Evolutionary conservation across 2,113 vertebrate species (phyloP).

Genomic region (Odontophorus gujanensis): DNA sequence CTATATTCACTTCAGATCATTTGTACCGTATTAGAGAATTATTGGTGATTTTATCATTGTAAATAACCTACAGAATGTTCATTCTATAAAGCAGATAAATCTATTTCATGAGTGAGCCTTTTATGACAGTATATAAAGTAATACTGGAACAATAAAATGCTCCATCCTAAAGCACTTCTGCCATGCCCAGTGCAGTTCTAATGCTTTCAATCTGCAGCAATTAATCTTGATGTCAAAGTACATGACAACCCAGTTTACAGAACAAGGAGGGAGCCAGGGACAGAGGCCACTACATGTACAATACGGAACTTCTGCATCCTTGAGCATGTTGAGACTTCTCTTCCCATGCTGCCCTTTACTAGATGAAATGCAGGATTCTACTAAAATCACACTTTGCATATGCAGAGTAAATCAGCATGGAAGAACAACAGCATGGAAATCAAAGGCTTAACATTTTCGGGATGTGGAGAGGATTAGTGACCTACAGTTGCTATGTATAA

Average conservation of each 20-base stretch:
- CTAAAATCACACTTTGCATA: neutral
- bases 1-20: neutral
- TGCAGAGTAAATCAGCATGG: neutral
- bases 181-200: neutral
- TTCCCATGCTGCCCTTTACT: neutral
- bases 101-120: neutral
- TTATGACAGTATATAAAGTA: neutral
- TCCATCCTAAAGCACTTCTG: neutral
- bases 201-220: neutral
- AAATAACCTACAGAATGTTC: neutral
- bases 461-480: constrained; percentile 56
- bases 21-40: neutral
- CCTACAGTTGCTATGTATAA: constrained; percentile 49
- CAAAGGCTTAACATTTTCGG: constrained; percentile 47
- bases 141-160: neutral
- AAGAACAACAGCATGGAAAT: constrained; percentile 29
- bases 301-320: neutral
- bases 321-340: neutral
- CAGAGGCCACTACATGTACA: neutral
- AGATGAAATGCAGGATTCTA: neutral
- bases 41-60: neutral
- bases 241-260: neutral
- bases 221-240: neutral
- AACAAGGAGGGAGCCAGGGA: neutral
- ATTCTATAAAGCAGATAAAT: neutral